phyloP scores from a whole-genome alignment of 2,113 vertebrate genomes.

The Carassius auratus region DNA sequence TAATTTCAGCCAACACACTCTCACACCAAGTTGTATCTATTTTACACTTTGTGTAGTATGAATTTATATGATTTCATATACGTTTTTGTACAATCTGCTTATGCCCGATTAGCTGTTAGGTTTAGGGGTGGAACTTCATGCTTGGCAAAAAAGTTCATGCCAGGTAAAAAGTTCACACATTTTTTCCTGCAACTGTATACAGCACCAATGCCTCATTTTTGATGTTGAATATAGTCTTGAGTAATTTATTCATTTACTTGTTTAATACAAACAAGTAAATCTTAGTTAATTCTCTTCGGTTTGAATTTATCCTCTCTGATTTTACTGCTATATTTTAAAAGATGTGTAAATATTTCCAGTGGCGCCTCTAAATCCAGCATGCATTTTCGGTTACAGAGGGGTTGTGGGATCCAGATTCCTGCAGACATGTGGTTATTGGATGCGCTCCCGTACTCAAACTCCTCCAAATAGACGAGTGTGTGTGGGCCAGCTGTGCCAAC shows the following conservation, averaged over 20 bases:
- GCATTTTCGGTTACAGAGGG: slow-evolving; percentile 59
- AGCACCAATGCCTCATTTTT: not conserved
- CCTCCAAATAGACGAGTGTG: slow-evolving; percentile 72
- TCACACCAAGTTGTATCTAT: not conserved
- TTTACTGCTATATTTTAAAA: not conserved
- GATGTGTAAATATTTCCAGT: slow-evolving; percentile 10
- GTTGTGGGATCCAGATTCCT: slow-evolving; percentile 74
- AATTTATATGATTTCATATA: not conserved
- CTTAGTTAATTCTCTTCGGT: not conserved
- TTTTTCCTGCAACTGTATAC: not conserved
- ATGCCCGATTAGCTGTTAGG: not conserved
- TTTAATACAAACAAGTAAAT: not conserved
- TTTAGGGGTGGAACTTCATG: not conserved
- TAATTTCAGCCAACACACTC: not conserved
- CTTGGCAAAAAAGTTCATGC: no score
- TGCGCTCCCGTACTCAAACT: slow-evolving; percentile 69
- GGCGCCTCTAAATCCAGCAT: slow-evolving; percentile 3
- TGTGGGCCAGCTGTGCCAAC: slow-evolving; percentile 78
- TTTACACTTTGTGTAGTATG: not conserved
- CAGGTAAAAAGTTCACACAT: not conserved
- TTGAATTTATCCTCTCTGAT: not conserved
- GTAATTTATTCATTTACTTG: no score
- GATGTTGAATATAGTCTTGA: not conserved
- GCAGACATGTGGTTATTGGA: slow-evolving; percentile 68
- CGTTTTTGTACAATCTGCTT: not conserved